Evolutionary conservation across 1,140 invertebrate genomes (phyloP), one percentile per base, ranked within the genome.

Genomic region (Idris sp.): DNA sequence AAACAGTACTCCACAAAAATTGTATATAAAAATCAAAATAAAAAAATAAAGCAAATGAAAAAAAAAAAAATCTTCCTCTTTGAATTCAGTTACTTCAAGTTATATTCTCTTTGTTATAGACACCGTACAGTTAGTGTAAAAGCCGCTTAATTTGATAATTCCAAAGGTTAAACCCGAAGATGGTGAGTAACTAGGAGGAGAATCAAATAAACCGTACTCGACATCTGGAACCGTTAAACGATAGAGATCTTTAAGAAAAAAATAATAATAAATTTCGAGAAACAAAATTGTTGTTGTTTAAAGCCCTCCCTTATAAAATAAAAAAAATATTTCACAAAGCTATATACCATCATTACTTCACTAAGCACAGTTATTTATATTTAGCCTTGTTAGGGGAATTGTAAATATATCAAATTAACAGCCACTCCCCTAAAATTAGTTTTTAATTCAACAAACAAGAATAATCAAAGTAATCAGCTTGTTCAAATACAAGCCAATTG

Each of bases 81-180:
- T 59, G 30, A 82, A 71, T 61, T 53, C 76, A 83, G 75, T 79
- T 78, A 82, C 75, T 81, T 85, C 79, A 85, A 87, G 82, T 82
- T 83, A 80, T 85, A 84, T 87, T 86, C 85, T 85, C 84, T 86
- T 87, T 86, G 84, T 86, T 86, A 86, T 85, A 86, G 84, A 85
- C 82, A 83, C 84, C 82, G 81, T 86, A 85, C 85, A 84, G 81
- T 84, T 85, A 85, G 84, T 84, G 81, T 86, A 86, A 85, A 84
- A 85, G 84, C 83, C 79, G 85, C 83, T 86, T 87, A 84, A 83
- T 87, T 87, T 86, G 78, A 85, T 86, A 85, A 85, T 85, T 82
- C 84, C 84, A 86, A 85, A 84, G 83, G 82, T 84, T 86, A 81
- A 81, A 80, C 81, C 79, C 78, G 64, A 83, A 74, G 51, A 85